These are phyloP conservation scores for Lasioglossum oenotherae DNA, from an alignment of 2,888 invertebrate genomes.

Conservation along the genomic window DNA sequence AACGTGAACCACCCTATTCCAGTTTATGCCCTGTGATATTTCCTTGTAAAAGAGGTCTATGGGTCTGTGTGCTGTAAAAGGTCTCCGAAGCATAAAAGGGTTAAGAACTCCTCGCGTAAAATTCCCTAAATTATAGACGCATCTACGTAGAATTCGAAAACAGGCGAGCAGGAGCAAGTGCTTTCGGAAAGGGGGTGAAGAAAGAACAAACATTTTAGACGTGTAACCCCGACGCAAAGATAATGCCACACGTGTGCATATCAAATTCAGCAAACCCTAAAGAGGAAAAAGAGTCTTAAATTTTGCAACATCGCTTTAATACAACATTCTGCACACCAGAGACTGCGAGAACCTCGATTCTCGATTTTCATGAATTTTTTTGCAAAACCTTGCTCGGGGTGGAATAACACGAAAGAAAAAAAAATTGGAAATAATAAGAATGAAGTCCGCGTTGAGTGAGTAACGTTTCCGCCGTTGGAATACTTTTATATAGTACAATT, in stretches of 20 bases:
- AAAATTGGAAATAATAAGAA: background rate
- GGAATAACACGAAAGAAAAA: background rate
- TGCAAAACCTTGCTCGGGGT: too few species aligned
- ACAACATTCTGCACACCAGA: background rate
- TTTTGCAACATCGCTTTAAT: background rate
- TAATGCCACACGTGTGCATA: too few species aligned
- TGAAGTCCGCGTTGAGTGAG: background rate
- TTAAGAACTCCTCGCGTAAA: conserved; percentile 6
- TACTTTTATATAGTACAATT: background rate
- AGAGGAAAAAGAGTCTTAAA: background rate
- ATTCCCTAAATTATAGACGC: conserved; percentile 3
- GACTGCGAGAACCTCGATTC: too few species aligned
- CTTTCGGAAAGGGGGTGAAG: background rate
- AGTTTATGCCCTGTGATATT: background rate
- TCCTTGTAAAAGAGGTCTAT: background rate
- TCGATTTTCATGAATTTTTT: background rate
- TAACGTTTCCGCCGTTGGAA: background rate
- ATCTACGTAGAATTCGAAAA: background rate
- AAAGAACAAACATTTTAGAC: background rate
- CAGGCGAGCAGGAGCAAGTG: background rate
- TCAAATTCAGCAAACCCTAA: too few species aligned
- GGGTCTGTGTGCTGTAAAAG: background rate
- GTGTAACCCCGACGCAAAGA: too few species aligned
- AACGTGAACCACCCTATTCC: background rate
- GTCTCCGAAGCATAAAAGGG: conserved; percentile 8